Evolutionary conservation across 2,797 vertebrate species (phyloP), one percentile per base, ranked within the genome.

Genomic region (Erpetoichthys calabaricus): DNA sequence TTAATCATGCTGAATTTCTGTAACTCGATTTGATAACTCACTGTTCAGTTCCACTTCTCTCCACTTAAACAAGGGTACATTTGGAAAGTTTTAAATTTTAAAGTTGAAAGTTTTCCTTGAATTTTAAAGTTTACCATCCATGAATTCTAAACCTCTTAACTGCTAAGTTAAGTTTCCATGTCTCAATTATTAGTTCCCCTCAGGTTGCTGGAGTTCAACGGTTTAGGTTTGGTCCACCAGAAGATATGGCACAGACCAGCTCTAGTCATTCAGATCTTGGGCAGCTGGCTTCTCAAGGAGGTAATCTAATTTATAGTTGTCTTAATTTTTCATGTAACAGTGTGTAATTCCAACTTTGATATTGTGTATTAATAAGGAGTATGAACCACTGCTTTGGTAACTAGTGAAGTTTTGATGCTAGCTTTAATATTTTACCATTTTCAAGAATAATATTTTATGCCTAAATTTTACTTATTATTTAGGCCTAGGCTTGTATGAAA

Each of bases 401-500:
- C 7, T 7, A 50, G 7, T 7, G 7, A 50, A 7, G 7, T 50
- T 50, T n/a, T 50, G 7, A 7, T 50, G 7, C 7, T 7, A 50
- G 7, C 47, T 2, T 7, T 50, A 7, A 7, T 50, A 7, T 7
- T 50, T 7, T 7, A 50, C 7, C 47, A 7, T 25, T 25, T 25
- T 25, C 25, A 25, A 25, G 25, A 25, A 25, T 2, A 25, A 25
- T 25, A 25, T 1, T 25, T 25, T 25, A 25, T 25, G 25, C 25
- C 25, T 25, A 25, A 25, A 25, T 25, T 25, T 25, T 25, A 25
- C 25, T 25, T 25, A 25, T 25, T 25, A 25, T 25, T 25, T 60
- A 98, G 94, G 95, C 62, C 78, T 98, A 69, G 95, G 94, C 46
- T 96, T 98, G 92, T 98, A 98, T 7, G 95, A 98, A 77, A 93